Base-by-base conservation (phyloP, 2,113 vertebrate genomes). In the Cyprinus carpio region DNA sequence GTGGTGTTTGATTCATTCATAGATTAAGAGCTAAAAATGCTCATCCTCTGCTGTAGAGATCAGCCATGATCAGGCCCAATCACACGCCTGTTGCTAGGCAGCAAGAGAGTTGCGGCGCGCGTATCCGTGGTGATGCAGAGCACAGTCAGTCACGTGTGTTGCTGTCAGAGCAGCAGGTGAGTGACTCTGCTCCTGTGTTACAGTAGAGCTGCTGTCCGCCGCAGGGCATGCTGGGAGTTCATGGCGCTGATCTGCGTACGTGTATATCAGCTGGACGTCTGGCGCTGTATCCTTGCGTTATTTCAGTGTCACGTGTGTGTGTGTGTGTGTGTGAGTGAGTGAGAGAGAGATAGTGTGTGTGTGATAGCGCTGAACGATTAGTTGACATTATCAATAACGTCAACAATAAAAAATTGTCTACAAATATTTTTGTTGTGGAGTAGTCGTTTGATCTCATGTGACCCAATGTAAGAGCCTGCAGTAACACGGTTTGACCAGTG, bases 41-140 rank as follows among this genome's bases (percentile, higher is more conserved):
- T 0, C 4, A 12, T 51, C 49, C 49, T 51, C n/a, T 10, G 20
- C 90, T 89, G 86, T 82, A 87, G 77, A 85, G 74, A 94, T 92
- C 92, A 92, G 93, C 91, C 92, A 87, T 81, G 89, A 83, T 90
- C 87, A 40, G 92, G 92, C 90, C 91, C 92, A 93, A 88, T 92
- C 90, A 92, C 92, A 93, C 92, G 72, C 81, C 90, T 93, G 94
- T 95, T 94, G 94, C 93, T 93, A 94, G 92, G 93, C 92, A 92
- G 91, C 90, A 71, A 75, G 16, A 56, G 51, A 56, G 20, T 23
- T 56, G 54, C 18, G 2, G 82, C 56, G 88, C 91, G 89, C 92
- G 93, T 94, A 92, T 91, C 92, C 93, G 94, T 94, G 93, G 94
- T 93, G 92, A 95, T 93, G 92, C 93, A 92, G 49, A 54, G 75